Evolutionary conservation across 2,797 vertebrate species (phyloP), one percentile per base, ranked within the genome.

Genomic region (Salarias fasciatus): DNA sequence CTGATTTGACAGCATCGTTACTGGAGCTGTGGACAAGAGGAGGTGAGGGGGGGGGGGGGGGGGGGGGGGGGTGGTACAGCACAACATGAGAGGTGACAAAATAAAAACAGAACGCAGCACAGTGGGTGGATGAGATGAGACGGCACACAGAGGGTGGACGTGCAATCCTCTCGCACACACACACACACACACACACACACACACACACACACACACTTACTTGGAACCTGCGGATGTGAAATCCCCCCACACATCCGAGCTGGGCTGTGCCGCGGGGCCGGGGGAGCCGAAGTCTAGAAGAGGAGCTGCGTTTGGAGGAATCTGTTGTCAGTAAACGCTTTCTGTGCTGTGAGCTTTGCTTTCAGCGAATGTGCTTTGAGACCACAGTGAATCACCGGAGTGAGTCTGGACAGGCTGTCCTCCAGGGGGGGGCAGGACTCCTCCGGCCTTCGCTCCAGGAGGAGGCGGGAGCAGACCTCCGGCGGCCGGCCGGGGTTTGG

Each of bases 211-310:
- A n/a, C n/a, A 50, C 7, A 84, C 95, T 92, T 83, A 98, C 97
- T 94, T 95, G 0, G 95, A 90, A 12, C 95, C 94, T 55, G 92
- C 95, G 36, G 96, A 90, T 35, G 96, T 91, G 56, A 98, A 98
- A 79, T 99, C 96, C n/a, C 97, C 97, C 97, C 97, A 99, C 50
- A 91, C 0, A 8, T 98, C 96, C 0, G 92, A 14, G 15, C 89
- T 77, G 52, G 86, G 82, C 29, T 72, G 87, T 11, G 88, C 51
- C 12, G 79, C 76, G 49, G 89, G 63, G 44, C 48, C 41, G 0
- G 78, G 8, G 0, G 82, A 80, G 0, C 86, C 89, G 0, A 92
- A 84, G 53, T 93, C 93, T 56, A 93, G 66, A 18, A 92, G 60
- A 38, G 81, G 0, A 3, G 63, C 89, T 94, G 73, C 5, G 36